Percentiles rank a stretch among this genome's conserved stretches.
Conservation (phyloP, 2,797 vertebrate genomes). For the Lacerta agilis region DNA sequence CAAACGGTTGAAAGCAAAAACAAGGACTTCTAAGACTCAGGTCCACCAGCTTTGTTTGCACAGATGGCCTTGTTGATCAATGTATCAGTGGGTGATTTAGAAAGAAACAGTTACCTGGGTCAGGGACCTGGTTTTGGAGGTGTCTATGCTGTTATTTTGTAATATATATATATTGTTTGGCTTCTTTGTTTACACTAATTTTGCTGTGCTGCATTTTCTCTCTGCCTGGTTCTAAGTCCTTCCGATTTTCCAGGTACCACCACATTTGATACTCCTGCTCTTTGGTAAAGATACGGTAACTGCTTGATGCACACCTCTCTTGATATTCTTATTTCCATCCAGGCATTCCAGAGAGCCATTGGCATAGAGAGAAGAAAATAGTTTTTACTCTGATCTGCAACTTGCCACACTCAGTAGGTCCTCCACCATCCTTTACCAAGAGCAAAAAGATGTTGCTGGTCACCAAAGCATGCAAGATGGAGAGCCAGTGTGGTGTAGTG, state of each 20-base stretch:
- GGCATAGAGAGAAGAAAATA: neutral
- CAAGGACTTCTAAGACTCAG: neutral
- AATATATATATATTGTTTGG: no score
- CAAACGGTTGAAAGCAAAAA: conserved; percentile 23
- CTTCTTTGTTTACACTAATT: neutral
- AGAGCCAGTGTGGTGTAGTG: no score
- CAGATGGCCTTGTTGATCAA: neutral
- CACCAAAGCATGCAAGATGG: neutral
- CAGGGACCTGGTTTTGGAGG: neutral
- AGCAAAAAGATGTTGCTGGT: neutral
- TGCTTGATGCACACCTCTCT: neutral
- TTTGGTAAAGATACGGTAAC: no score
- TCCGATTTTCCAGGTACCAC: no score
- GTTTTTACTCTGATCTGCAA: neutral
- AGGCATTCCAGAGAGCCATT: neutral
- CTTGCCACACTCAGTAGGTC: no score
- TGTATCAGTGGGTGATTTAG: no score
- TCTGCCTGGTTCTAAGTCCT: neutral
- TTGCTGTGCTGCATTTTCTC: neutral
- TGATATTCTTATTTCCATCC: neutral
- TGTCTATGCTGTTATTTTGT: neutral
- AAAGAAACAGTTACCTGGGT: neutral
- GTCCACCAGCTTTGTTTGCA: neutral
- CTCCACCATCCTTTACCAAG: neutral
- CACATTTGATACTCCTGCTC: no score